A percentile compares a stretch with the other conserved stretches of the same genome.
Conservation (phyloP, 2,888 invertebrate genomes). For the Thymelicus sylvestris region DNA sequence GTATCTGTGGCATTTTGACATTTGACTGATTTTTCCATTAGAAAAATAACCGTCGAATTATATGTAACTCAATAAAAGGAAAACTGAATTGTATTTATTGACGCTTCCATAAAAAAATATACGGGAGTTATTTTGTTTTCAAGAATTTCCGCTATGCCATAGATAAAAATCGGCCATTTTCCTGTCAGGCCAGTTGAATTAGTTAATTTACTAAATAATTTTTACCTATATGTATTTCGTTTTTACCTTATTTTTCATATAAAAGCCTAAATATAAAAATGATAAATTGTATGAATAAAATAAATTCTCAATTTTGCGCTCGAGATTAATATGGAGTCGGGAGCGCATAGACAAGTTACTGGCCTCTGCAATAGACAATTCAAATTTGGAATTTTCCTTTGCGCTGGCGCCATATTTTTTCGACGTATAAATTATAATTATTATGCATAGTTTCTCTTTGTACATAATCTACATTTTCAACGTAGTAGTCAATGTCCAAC, state of each 20-base stretch:
- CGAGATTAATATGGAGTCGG: constrained; percentile 30
- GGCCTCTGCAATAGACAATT: constrained; percentile 19
- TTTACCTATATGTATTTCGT: constrained; percentile 17
- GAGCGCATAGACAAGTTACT: constrained; percentile 25
- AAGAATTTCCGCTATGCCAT: neutral
- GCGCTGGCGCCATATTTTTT: constrained; percentile 24
- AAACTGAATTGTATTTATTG: neutral
- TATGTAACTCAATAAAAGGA: neutral
- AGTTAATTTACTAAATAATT: constrained; percentile 32
- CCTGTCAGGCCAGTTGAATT: constrained; percentile 41
- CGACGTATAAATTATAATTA: constrained; percentile 27
- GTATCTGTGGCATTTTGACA: constrained; percentile 27
- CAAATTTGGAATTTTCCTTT: constrained; percentile 5
- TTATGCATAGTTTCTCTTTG: constrained; percentile 31
- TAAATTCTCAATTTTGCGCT: constrained; percentile 19
- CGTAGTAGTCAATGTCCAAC: constrained; percentile 65
- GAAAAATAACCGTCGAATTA: neutral
- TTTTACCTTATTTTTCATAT: constrained; percentile 21
- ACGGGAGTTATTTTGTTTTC: neutral
- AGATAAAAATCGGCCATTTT: constrained; percentile 27
- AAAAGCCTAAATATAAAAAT: constrained; percentile 17
- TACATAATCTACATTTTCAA: constrained; percentile 49
- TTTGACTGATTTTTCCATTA: constrained; percentile 12
- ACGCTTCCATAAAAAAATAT: neutral
- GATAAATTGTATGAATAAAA: constrained; percentile 20